phyloP scores from a whole-genome alignment of 2,888 invertebrate genomes.

The Terebella lapidaria region DNA sequence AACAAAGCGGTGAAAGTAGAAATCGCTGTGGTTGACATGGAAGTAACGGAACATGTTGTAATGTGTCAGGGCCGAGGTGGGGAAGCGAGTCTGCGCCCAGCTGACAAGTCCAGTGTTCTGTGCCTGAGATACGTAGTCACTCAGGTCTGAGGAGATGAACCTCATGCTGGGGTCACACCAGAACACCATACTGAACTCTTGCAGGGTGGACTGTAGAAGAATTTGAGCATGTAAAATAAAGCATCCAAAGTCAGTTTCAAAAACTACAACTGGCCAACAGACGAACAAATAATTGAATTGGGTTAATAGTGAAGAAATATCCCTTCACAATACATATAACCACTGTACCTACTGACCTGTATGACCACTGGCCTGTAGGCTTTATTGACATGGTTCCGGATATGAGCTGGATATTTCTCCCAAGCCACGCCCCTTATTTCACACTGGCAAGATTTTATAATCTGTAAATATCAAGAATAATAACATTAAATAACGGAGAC shows the following conservation, averaged over 20 bases:
- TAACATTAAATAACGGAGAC: too few species aligned
- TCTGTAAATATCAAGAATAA: too few species aligned
- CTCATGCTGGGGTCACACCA: conserved; percentile 62
- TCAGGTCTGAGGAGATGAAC: conserved; percentile 36
- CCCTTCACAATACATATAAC: too few species aligned
- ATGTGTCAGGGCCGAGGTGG: conserved; percentile 87
- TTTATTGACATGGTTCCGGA: conserved; percentile 69
- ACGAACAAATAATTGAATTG: too few species aligned
- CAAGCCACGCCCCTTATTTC: conserved; percentile 74
- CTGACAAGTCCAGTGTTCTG: conserved; percentile 72
- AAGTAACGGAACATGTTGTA: conserved; percentile 94
- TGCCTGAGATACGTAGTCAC: conserved; percentile 29
- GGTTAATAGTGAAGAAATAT: too few species aligned
- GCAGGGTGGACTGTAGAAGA: conserved; percentile 68
- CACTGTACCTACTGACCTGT: conserved; percentile 76
- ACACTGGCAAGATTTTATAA: conserved; percentile 59
- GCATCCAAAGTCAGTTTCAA: too few species aligned
- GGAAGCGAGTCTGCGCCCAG: conserved; percentile 59
- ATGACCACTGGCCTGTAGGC: conserved; percentile 86
- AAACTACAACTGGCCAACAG: too few species aligned
- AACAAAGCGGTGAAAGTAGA: conserved; percentile 83
- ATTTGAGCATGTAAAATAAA: too few species aligned
- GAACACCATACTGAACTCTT: conserved; percentile 70
- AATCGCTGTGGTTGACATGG: conserved; percentile 76
- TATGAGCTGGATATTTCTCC: conserved; percentile 78